Percentiles rank a stretch among this genome's conserved stretches.
These are phyloP conservation scores for Nymphalis c-album DNA, from an alignment of 2,888 invertebrate genomes.

Conservation along the genomic window DNA sequence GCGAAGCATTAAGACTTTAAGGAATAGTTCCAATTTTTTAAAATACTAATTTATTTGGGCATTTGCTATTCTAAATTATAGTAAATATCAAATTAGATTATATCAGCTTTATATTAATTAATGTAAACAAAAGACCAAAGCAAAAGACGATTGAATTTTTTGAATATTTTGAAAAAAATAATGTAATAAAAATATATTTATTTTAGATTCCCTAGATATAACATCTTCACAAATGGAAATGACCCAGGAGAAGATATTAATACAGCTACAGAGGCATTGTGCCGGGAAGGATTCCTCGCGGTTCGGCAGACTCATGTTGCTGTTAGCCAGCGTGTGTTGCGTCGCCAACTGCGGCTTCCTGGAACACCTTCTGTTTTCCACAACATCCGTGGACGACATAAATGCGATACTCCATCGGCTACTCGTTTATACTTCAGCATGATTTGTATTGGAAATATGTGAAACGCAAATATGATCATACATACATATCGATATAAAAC, in stretches of 20 bases:
- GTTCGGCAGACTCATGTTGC: constrained; percentile 87
- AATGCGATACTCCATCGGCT: constrained; percentile 59
- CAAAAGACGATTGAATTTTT: too few relatives aligned
- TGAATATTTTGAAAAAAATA: neutral
- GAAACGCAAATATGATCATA: constrained; percentile 5
- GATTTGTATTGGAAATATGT: constrained; percentile 8
- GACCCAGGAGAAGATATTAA: constrained; percentile 90
- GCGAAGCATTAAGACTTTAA: too few relatives aligned
- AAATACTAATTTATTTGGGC: too few relatives aligned
- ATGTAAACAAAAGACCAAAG: neutral
- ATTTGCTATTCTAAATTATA: too few relatives aligned
- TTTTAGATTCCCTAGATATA: constrained; percentile 51
- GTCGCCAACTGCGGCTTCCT: constrained; percentile 59
- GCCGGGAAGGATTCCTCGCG: constrained; percentile 74
- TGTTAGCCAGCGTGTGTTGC: constrained; percentile 84
- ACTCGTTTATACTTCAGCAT: constrained; percentile 53
- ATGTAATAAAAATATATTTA: neutral
- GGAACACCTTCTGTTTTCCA: constrained; percentile 88
- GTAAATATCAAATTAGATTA: too few relatives aligned
- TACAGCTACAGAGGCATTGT: constrained; percentile 88
- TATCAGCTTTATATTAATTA: too few relatives aligned
- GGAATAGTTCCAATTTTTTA: too few relatives aligned
- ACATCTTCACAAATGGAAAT: constrained; percentile 78
- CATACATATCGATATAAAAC: constrained; percentile 6
- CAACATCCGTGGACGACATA: constrained; percentile 75